Percentiles rank a stretch among this genome's conserved stretches.
These are phyloP conservation scores for Himalopsyche japonica DNA, from an alignment of 2,888 invertebrate genomes.

Conservation along the genomic window DNA sequence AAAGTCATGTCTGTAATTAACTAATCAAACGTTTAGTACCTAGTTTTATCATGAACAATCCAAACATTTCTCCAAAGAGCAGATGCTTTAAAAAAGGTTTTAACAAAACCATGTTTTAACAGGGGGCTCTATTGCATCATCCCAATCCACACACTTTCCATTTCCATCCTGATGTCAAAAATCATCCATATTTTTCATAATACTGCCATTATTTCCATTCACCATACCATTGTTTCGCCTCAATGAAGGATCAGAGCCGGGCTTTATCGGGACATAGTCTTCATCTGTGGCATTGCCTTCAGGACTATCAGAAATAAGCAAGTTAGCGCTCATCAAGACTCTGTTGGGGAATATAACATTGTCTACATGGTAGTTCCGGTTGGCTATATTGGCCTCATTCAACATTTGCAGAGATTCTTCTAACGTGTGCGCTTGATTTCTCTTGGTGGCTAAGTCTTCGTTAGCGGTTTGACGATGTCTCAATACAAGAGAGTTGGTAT, in stretches of 20 bases:
- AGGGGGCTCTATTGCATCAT: slow-evolving; percentile 50
- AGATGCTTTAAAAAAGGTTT: neutral
- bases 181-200: slow-evolving; percentile 8
- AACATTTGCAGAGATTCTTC: slow-evolving; percentile 56
- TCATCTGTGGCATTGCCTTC: slow-evolving; percentile 52
- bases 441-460: slow-evolving; percentile 30
- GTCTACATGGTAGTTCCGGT: slow-evolving; percentile 46
- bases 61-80: too few species aligned
- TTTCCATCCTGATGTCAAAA: slow-evolving; percentile 25
- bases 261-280: slow-evolving; percentile 52
- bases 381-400: slow-evolving; percentile 55
- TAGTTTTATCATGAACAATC: too few species aligned
- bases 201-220: slow-evolving; percentile 30
- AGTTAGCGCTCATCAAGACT: slow-evolving; percentile 18
- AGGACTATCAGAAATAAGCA: slow-evolving; percentile 48
- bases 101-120: slow-evolving; percentile 61
- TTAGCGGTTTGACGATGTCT: slow-evolving; percentile 45
- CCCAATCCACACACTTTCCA: slow-evolving; percentile 51
- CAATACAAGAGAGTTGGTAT: slow-evolving; percentile 52
- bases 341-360: slow-evolving; percentile 41
- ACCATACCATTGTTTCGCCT: slow-evolving; percentile 14
- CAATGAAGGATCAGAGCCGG: slow-evolving; percentile 39
- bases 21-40: too few species aligned
- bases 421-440: slow-evolving; percentile 44
- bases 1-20: too few species aligned